Evolutionary conservation across 2,113 vertebrate genomes (phyloP), one percentile per base, ranked within the genome.

Genomic region (Abramis brama): DNA sequence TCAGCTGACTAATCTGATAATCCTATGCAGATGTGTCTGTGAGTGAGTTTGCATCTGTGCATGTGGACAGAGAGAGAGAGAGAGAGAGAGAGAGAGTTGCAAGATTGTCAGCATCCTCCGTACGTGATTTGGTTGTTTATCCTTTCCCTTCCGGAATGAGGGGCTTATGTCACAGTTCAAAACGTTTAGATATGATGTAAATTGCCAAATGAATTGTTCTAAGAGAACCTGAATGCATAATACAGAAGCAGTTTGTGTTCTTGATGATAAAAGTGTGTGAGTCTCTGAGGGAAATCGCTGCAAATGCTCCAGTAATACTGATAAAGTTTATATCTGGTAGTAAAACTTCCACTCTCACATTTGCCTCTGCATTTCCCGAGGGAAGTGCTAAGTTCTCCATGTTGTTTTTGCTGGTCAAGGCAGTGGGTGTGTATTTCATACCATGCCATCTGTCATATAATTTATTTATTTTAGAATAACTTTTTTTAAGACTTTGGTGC

Each of bases 1-100:
- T 92, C 91, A 87, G 87, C 74, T 83, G 89, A 90, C 90, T 94
- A 95, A 94, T 94, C 94, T 93, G 90, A 93, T 95, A 94, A 94
- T 94, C 93, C 92, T 81, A 86, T 86, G 89, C 92, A 94, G 93
- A 93, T 94, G 92, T 75, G 74, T 81, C 86, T 79, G 73, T 84
- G 79, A 76, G 89, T 86, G 86, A 85, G 84, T 88, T 84, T 87
- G 88, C 83, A 62, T 87, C 84, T 88, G 82, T 88, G 85, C 88
- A 89, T 90, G 86, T 86, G 79, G 36, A 84, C 33, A 0, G 13
- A 52, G 19, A 82, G 47, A 79, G 57, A 33, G 57, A 6, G 75
- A 73, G 75, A 66, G 52, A 33, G 27, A 25, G 30, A 30, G 30
- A 30, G 59, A 47, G 84, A 79, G 68, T 43, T 68, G 47, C 80